These are phyloP conservation scores for Metellina segmentata DNA, from an alignment of 2,888 invertebrate species.

Conservation along the genomic window DNA sequence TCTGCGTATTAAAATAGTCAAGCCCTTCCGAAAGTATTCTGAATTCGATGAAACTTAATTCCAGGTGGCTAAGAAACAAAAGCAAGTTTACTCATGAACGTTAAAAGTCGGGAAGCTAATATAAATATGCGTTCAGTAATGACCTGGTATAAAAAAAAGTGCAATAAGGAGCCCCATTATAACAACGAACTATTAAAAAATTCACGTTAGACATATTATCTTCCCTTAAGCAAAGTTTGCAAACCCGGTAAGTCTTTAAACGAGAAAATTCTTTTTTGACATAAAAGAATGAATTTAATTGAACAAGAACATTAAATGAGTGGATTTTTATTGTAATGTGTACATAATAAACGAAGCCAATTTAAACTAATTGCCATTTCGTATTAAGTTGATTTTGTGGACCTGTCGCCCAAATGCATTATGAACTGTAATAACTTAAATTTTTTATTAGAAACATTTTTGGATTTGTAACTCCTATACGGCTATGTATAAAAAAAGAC, in stretches of 20 bases:
- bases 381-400: too few species aligned
- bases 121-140: not conserved
- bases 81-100: not conserved
- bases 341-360: too few species aligned
- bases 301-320: too few species aligned
- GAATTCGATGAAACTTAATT: not conserved
- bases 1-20: not conserved
- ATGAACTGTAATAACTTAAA: too few species aligned
- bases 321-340: too few species aligned
- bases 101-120: not conserved
- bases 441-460: too few species aligned
- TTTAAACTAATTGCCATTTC: too few species aligned
- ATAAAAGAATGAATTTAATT: not conserved
- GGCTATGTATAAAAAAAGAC: too few species aligned
- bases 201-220: not conserved
- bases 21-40: not conserved
- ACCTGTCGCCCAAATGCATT: too few species aligned
- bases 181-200: not conserved
- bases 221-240: not conserved
- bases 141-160: not conserved
- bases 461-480: too few species aligned
- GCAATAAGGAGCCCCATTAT: not conserved
- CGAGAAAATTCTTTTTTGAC: not conserved
- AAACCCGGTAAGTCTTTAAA: not conserved
- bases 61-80: not conserved